Base-by-base conservation (phyloP, 2,797 vertebrate species). In the Gymnocypris eckloni region DNA sequence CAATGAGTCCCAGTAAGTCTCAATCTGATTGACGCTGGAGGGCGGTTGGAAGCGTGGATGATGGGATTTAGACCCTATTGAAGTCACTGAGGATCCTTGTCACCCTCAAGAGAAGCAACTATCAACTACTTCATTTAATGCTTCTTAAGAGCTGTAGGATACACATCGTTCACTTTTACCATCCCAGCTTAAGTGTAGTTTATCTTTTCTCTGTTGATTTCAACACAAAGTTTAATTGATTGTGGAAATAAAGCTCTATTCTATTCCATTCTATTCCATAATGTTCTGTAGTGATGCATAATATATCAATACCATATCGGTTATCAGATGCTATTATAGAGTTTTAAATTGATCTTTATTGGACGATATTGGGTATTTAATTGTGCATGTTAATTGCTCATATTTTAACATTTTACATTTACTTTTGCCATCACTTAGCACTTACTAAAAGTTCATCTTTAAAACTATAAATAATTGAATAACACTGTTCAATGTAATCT, bases 31-130 rank as follows among this genome's bases (percentile, higher is more conserved):
- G 96, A 96, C 94, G 94, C 94, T 94, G 94, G 93, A 94, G 95
- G 93, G 95, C 94, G 93, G 95, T 95, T 95, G 95, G 95, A 95
- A 96, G 95, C 93, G 89, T 93, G 92, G 95, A 96, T 96, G 95
- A 96, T 95, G 94, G 95, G 96, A 96, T 96, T 96, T 96, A 96
- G 95, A 95, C 95, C 93, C 94, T 96, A 95, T 96, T 96, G 94
- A 96, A 96, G 95, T 96, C 96, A 96, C 95, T 95, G 95, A 93
- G 95, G 95, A 93, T 95, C 95, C 94, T 96, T 95, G 93, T 81
- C 77, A 43, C 52, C 13, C 81, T 86, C 93, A 93, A 91, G 95
- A 96, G 96, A 95, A 97, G 86, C 82, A 85, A 76, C 81, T 95
- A 95, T 91, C 91, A 88, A 95, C 92, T 93, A 94, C 95, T 96